Evolutionary conservation across 2,888 invertebrate species (phyloP).

Genomic region (Drosophila prostipennis): DNA sequence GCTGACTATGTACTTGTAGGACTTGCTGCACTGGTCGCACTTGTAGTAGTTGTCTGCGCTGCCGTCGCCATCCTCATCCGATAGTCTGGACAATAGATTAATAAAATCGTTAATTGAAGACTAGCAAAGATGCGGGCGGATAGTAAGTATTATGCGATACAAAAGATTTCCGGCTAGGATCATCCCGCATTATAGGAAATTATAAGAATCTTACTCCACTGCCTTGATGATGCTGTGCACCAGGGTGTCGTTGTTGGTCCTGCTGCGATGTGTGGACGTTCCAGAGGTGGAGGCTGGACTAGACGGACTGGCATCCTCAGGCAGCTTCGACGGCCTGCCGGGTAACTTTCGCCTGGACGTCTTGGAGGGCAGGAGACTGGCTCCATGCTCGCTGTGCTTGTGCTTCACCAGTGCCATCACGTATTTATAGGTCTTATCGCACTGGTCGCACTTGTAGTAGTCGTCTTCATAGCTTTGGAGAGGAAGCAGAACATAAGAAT

Average conservation of each 20-base stretch:
- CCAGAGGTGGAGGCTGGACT: slow-evolving; percentile 25
- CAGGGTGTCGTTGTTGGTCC: slow-evolving; percentile 49
- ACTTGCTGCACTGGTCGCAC: slow-evolving; percentile 62
- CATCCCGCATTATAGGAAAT: background rate
- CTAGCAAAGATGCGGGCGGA: background rate
- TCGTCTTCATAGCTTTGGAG: slow-evolving; percentile 32
- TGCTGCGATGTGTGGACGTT: slow-evolving; percentile 11
- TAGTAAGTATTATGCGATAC: background rate
- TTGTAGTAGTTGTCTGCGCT: slow-evolving; percentile 60
- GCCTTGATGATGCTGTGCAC: slow-evolving; percentile 64
- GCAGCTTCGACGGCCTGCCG: slow-evolving; percentile 14
- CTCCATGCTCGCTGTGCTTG: slow-evolving; percentile 51
- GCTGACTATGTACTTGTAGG: slow-evolving; percentile 65
- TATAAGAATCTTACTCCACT: slow-evolving; percentile 43
- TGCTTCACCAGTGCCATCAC: slow-evolving; percentile 60
- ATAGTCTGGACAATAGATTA: slow-evolving; percentile 30
- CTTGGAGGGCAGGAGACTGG: slow-evolving; percentile 40
- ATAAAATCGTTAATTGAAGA: background rate
- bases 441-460: slow-evolving; percentile 64
- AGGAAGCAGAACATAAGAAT: background rate
- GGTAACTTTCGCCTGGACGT: slow-evolving; percentile 5
- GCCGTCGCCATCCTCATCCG: slow-evolving; percentile 57
- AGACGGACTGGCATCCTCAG: slow-evolving; percentile 1
- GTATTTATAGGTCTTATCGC: slow-evolving; percentile 63
- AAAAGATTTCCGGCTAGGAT: background rate